Evolutionary conservation across 2,113 vertebrate genomes (phyloP).

Genomic region (Callospermophilus lateralis): DNA sequence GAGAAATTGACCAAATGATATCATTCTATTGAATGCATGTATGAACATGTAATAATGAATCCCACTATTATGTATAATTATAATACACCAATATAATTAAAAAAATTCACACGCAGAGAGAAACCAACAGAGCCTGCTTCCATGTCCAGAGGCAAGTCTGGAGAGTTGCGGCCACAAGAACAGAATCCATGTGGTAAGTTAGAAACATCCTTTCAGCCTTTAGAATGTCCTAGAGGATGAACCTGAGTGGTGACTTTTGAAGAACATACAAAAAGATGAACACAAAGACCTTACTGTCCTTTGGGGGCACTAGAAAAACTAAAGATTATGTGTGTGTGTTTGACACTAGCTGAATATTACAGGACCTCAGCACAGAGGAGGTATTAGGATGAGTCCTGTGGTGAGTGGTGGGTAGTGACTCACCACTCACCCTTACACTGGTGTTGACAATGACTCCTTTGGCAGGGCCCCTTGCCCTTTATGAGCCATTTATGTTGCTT

Average conservation of each 20-base stretch:
- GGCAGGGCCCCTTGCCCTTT: neutral
- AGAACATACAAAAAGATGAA: neutral
- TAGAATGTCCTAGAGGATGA: neutral
- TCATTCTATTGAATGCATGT: too few relatives aligned
- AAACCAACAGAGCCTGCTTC: neutral
- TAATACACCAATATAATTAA: too few relatives aligned
- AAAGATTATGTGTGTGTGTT: neutral
- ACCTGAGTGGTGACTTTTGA: neutral
- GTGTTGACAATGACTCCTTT: neutral
- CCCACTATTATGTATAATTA: too few relatives aligned
- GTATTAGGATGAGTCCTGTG: neutral
- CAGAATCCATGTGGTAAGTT: neutral
- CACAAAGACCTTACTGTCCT: slow-evolving; percentile 11
- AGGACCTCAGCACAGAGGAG: neutral
- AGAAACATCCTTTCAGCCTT: neutral
- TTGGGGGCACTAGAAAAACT: neutral
- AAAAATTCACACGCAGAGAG: neutral
- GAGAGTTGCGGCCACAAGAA: neutral
- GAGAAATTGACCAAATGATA: too few relatives aligned
- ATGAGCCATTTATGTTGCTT: slow-evolving; percentile 5
- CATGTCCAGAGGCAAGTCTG: neutral
- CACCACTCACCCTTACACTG: neutral
- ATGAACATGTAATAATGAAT: too few relatives aligned
- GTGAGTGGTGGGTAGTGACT: neutral
- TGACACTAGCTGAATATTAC: neutral